phyloP scores from a whole-genome alignment of 2,888 invertebrate genomes.

The Cyclophora albipunctata region DNA sequence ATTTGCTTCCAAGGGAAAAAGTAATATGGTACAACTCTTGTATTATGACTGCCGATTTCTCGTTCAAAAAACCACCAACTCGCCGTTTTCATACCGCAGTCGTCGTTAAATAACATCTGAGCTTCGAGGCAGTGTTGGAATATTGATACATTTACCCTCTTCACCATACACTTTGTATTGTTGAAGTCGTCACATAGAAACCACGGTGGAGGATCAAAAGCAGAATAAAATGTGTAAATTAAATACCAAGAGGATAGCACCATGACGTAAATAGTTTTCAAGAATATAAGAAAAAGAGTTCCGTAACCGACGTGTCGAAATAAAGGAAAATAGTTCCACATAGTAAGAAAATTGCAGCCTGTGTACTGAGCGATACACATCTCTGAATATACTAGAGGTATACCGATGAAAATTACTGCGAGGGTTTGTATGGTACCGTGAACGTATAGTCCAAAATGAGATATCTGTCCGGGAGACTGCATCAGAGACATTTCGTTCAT shows the following conservation, averaged over 20 bases:
- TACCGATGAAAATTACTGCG: constrained; percentile 46
- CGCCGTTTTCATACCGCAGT: constrained; percentile 58
- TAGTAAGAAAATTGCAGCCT: constrained; percentile 43
- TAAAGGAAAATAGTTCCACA: constrained; percentile 60
- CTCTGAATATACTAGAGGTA: constrained; percentile 60
- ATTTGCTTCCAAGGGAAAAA: constrained; percentile 44
- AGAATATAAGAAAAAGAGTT: constrained; percentile 36
- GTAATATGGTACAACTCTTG: constrained; percentile 27
- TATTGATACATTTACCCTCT: constrained; percentile 48
- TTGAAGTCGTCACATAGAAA: constrained; percentile 47
- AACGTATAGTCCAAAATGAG: constrained; percentile 47
- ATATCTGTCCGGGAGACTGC: constrained; percentile 39
- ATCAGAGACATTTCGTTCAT: constrained; percentile 48
- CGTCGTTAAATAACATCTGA: constrained; percentile 43
- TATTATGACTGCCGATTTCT: constrained; percentile 48
- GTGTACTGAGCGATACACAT: constrained; percentile 60
- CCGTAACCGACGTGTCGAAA: constrained; percentile 50
- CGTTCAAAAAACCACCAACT: constrained; percentile 52
- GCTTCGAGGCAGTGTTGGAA: constrained; percentile 63
- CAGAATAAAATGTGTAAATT: constrained; percentile 48
- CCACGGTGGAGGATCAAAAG: constrained; percentile 56
- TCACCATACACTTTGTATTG: constrained; percentile 53
- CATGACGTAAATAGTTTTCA: constrained; percentile 44
- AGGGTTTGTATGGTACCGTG: constrained; percentile 34
- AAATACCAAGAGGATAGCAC: constrained; percentile 53